phyloP scores from a whole-genome alignment of 1,140 invertebrate species.

The Drosophila punjabiensis region DNA sequence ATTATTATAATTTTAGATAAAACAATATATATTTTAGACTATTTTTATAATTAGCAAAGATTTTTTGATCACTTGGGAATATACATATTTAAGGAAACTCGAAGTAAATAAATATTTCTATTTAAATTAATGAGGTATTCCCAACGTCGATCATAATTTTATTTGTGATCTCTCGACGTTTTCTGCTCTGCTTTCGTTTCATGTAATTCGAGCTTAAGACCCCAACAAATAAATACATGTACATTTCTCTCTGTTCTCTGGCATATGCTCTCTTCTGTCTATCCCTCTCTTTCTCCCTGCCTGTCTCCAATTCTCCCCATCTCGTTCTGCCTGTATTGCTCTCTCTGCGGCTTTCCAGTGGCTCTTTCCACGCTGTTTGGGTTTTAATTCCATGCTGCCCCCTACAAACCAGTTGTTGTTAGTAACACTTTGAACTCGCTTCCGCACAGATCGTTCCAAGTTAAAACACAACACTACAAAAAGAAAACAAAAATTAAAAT shows the following conservation, averaged over 20 bases:
- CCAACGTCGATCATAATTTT: neutral
- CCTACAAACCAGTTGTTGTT: slow-evolving; percentile 73
- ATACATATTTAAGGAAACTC: no score
- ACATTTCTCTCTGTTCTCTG: slow-evolving; percentile 20
- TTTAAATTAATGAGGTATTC: neutral
- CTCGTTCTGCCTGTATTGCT: neutral
- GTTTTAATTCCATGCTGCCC: slow-evolving; percentile 6
- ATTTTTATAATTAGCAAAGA: no score
- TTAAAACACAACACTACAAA: neutral
- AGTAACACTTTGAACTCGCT: slow-evolving; percentile 68
- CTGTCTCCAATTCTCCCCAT: neutral
- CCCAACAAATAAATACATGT: slow-evolving; percentile 13
- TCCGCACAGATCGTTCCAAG: slow-evolving; percentile 62
- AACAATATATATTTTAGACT: no score
- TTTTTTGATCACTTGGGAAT: no score
- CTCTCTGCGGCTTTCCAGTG: slow-evolving; percentile 40
- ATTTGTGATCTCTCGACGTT: slow-evolving; percentile 13
- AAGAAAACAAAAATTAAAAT: slow-evolving; percentile 7
- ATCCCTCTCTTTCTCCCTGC: slow-evolving; percentile 11
- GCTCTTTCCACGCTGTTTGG: slow-evolving; percentile 33
- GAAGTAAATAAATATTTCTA: no score
- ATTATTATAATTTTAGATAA: no score
- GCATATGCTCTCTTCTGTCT: slow-evolving; percentile 2
- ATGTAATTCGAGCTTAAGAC: slow-evolving; percentile 57
- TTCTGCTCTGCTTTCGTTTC: slow-evolving; percentile 48